Percentiles rank a stretch among this genome's conserved stretches.
phyloP scores from a whole-genome alignment of 2,888 invertebrate species.

The Tachina grossa region DNA sequence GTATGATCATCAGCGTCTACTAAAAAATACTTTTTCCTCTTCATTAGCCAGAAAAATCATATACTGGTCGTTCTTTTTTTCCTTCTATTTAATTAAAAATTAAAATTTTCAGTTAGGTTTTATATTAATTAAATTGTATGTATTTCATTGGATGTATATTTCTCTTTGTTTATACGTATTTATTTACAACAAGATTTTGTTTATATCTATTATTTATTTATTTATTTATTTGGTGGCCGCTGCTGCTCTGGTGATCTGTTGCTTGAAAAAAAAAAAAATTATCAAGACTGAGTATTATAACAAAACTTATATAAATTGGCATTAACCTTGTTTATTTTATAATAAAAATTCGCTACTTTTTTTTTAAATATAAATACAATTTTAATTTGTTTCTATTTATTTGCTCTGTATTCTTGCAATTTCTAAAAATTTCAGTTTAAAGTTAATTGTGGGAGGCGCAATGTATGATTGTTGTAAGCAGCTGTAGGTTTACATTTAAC shows the following conservation, averaged over 20 bases:
- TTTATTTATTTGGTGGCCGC: constrained; percentile 42
- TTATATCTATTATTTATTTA: constrained; percentile 49
- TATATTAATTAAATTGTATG: constrained; percentile 21
- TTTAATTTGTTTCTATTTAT: background rate
- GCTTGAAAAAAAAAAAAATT: constrained; percentile 33
- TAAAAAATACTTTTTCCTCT: background rate
- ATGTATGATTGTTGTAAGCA: too few relatives aligned
- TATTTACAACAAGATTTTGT: constrained; percentile 52
- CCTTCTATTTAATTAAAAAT: background rate
- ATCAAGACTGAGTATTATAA: constrained; percentile 13
- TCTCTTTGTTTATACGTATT: constrained; percentile 30
- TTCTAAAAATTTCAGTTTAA: background rate
- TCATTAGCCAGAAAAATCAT: constrained; percentile 8
- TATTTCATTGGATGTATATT: background rate
- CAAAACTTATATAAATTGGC: constrained; percentile 53
- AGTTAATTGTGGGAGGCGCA: too few relatives aligned
- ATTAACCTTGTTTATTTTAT: constrained; percentile 63
- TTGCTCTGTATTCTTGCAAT: background rate
- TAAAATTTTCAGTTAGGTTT: background rate
- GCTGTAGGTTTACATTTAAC: too few relatives aligned
- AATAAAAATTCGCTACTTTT: constrained; percentile 11
- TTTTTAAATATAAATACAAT: constrained; percentile 7
- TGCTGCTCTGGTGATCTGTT: constrained; percentile 24
- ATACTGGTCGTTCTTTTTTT: background rate
- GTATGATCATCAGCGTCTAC: background rate